A percentile compares a stretch with the other conserved stretches of the same genome.
phyloP scores from a whole-genome alignment of 1,140 invertebrate species.

The Paraescarpia echinospica region DNA sequence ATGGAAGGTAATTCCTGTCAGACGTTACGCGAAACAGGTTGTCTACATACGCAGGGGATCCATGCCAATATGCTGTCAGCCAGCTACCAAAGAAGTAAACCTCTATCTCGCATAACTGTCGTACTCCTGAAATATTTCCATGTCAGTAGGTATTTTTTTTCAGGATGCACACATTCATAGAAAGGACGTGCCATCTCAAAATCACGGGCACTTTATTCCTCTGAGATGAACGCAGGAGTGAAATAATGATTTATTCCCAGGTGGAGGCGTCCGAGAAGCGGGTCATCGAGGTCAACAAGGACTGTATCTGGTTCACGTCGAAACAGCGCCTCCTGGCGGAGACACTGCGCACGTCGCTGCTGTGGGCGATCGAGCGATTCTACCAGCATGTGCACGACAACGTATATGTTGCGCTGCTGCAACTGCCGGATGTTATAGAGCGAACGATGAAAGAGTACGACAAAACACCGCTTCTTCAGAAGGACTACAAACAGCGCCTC shows the following conservation, averaged over 20 bases:
- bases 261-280: not conserved
- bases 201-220: not conserved
- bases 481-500: not conserved
- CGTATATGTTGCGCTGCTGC: not conserved
- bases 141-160: not conserved
- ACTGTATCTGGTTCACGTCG: not conserved
- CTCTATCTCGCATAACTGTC: not conserved
- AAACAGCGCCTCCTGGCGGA: not conserved
- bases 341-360: not conserved
- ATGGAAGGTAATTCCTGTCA: no score
- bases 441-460: not conserved
- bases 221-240: not conserved
- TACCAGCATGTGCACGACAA: not conserved
- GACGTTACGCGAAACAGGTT: not conserved
- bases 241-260: not conserved
- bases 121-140: not conserved
- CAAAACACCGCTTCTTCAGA: not conserved
- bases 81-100: not conserved
- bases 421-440: not conserved
- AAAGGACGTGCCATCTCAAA: not conserved
- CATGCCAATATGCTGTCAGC: no score
- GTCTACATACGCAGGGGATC: not conserved
- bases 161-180: not conserved
- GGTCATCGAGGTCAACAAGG: not conserved
- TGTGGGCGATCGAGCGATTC: not conserved